phyloP scores from a whole-genome alignment of 2,797 vertebrate genomes.

The Brachyrhaphis roseni region DNA sequence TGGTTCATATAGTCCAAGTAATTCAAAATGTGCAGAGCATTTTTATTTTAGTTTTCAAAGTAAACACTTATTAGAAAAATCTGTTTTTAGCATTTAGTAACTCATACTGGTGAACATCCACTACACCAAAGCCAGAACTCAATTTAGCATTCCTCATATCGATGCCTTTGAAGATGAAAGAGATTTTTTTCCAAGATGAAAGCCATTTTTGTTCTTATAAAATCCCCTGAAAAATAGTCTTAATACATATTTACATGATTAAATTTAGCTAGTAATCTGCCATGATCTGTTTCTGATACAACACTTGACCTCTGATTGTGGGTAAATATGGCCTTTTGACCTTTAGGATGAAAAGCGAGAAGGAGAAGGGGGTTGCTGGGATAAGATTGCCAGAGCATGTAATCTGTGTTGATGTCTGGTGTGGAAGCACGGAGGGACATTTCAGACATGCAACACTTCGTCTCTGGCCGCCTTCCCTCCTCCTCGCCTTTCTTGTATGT shows the following conservation, averaged over 20 bases:
- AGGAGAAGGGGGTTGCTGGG: background rate
- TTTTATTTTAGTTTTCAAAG: background rate
- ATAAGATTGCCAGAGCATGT: slow-evolving; percentile 12
- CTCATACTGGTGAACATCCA: background rate
- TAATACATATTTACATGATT: background rate
- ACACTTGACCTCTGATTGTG: slow-evolving; percentile 19
- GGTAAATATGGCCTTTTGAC: slow-evolving; percentile 6
- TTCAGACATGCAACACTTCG: slow-evolving; percentile 26
- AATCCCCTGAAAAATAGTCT: background rate
- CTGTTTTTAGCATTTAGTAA: background rate
- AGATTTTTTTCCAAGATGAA: background rate
- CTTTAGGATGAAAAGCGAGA: slow-evolving; percentile 14
- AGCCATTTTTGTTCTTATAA: background rate
- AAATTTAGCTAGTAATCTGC: background rate
- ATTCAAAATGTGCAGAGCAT: background rate
- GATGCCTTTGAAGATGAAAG: background rate
- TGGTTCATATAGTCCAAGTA: background rate
- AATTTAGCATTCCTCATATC: background rate
- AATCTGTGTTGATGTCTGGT: slow-evolving; percentile 29
- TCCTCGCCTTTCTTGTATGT: slow-evolving; percentile 33
- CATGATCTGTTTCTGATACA: background rate
- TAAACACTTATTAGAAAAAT: background rate
- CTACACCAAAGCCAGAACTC: background rate
- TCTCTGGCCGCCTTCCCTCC: slow-evolving; percentile 25
- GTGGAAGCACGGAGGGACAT: slow-evolving; percentile 19